Base-by-base conservation (phyloP, 2,797 vertebrate genomes). In the Cossypha polioptera region DNA sequence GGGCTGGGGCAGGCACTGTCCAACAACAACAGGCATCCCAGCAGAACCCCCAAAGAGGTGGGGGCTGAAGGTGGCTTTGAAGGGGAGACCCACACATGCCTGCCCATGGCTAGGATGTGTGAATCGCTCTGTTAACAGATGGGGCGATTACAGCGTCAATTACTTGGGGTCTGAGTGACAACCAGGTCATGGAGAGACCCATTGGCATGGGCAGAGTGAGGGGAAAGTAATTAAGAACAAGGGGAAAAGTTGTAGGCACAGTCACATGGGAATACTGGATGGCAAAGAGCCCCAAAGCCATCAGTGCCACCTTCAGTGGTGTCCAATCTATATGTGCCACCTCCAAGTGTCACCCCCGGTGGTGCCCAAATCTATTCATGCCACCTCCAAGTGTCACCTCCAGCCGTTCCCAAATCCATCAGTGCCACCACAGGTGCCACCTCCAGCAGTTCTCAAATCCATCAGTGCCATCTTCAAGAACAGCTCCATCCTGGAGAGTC, bases 41-140 rank as follows among this genome's bases (percentile, higher is more conserved):
- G 25, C 25, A 57, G 58, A 33, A 67, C 29, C 68, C 26, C 40
- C 4, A 0, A 35, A 58, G 61, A 40, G 35, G 19, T 13, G 13
- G 1, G 2, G 67, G 19, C 29, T 67, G 57, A n/a, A 33, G 16
- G 28, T 58, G 35, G 35, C 61, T 92, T 61, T 10, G 2, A 53
- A 53, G 0, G 10, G n/a, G 40, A 89, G 25, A 91, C n/a, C 58
- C 8, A 1, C 57, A 20, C 4, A 1, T 47, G 71, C n/a, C 55
- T 18, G 0, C 28, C 16, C 5, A 50, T 45, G 66, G 63, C 71
- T 48, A 25, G 88, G 93, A 47, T 0, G 3, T 58, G 75, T 54
- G 89, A 95, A 85, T 80, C 1, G 0, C 61, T 92, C 47, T 29
- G 1, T 63, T 92, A 94, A 91, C 92, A 95, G 95, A 97, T 81